Percentiles rank a stretch among this genome's conserved stretches.
Evolutionary conservation across 1,140 invertebrate genomes (phyloP).

Genomic region (Bombus terrestris): DNA sequence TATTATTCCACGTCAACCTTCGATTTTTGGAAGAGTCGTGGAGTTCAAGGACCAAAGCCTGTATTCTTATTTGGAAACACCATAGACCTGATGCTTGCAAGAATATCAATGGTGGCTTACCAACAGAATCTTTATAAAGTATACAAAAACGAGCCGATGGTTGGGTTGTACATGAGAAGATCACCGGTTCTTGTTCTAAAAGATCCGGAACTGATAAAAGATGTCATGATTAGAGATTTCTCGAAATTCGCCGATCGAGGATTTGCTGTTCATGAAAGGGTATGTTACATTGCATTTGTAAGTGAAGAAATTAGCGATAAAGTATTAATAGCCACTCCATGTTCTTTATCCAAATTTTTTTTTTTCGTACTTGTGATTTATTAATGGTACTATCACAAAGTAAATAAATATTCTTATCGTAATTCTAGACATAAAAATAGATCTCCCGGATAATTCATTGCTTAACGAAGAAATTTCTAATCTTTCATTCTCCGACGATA

Average conservation of each 20-base stretch:
- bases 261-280: conserved; percentile 60
- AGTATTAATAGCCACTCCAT: no score
- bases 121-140: conserved; percentile 52
- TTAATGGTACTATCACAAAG: no score
- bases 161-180: conserved; percentile 77
- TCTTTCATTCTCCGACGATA: no score
- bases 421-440: neutral
- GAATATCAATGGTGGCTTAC: conserved; percentile 30
- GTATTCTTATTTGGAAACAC: conserved; percentile 73
- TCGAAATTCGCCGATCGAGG: conserved; percentile 79
- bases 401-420: neutral
- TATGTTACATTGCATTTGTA: neutral
- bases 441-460: neutral
- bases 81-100: conserved; percentile 51
- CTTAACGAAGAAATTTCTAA: no score
- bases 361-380: neutral
- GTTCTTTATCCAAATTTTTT: no score
- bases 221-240: conserved; percentile 82
- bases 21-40: conserved; percentile 73
- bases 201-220: conserved; percentile 81
- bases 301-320: neutral
- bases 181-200: conserved; percentile 75
- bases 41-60: conserved; percentile 68
- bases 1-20: conserved; percentile 56
- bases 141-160: conserved; percentile 71